Percentiles rank a stretch among this genome's conserved stretches.
Conservation (phyloP, 2,113 vertebrate genomes). For the Octodon degus region DNA sequence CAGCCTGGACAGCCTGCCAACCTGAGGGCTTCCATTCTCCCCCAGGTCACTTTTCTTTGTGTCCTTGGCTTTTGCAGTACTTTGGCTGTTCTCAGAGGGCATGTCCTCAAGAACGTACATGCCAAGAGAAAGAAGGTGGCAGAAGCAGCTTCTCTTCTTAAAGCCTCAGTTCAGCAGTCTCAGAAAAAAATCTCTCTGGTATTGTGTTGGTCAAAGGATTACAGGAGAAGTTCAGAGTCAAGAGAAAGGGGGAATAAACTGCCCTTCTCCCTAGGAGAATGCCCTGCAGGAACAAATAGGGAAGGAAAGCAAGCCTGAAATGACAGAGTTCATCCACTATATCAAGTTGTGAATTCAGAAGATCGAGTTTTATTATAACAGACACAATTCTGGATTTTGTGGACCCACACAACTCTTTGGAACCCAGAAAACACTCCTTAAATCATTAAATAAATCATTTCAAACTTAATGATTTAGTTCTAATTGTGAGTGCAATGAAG, state of each 20-base stretch:
- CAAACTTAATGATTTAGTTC: constrained; percentile 1
- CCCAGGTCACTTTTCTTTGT: background rate
- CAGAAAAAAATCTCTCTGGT: background rate
- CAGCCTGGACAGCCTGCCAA: background rate
- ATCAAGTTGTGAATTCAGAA: constrained; percentile 13
- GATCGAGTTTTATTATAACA: background rate
- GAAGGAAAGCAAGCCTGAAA: background rate
- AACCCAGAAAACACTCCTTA: background rate
- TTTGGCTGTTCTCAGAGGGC: background rate
- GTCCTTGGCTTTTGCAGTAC: background rate
- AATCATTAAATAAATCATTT: background rate
- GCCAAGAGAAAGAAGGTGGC: background rate
- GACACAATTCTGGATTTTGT: background rate
- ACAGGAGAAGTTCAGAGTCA: background rate
- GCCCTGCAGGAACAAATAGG: background rate
- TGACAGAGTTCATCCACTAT: background rate
- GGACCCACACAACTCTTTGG: background rate
- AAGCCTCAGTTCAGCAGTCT: background rate
- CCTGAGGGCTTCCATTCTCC: background rate
- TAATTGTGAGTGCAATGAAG: background rate
- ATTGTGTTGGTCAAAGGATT: background rate
- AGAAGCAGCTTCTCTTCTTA: background rate
- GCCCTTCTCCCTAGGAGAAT: background rate
- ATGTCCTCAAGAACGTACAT: background rate
- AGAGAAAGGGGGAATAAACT: background rate